Conservation (phyloP, 2,797 vertebrate genomes). For the Aldrovandia affinis region DNA sequence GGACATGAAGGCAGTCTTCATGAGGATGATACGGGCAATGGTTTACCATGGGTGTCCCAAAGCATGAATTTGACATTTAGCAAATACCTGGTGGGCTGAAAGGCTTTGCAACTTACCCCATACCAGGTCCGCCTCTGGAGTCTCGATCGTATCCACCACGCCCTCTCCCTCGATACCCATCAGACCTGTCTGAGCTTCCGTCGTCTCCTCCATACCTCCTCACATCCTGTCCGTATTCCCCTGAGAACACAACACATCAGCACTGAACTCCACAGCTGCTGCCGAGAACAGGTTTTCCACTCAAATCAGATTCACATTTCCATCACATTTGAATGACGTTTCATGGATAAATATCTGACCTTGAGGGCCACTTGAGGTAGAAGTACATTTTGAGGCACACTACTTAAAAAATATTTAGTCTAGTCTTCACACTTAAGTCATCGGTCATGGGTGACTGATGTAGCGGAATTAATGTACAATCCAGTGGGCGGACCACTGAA, state of each 20-base stretch:
- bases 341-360: no score
- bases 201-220: conserved; percentile 71
- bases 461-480: no score
- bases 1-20: not conserved
- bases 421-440: no score
- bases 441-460: no score
- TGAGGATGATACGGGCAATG: conserved; percentile 36
- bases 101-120: conserved; percentile 81
- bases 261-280: no score
- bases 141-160: conserved; percentile 53
- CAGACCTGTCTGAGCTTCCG: conserved; percentile 64
- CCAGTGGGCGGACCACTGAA: no score
- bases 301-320: no score
- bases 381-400: no score
- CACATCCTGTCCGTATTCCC: conserved; percentile 62
- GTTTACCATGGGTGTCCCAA: conserved; percentile 39
- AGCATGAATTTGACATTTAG: conserved; percentile 38
- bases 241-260: conserved; percentile 40
- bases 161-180: conserved; percentile 65
- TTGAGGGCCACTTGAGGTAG: no score
- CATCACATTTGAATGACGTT: no score
- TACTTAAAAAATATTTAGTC: no score
- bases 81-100: conserved; percentile 73
- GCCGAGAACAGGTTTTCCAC: no score
- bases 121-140: conserved; percentile 75